These are phyloP conservation scores for Eonycteris spelaea DNA, from an alignment of 2,113 vertebrate species.

Conservation along the genomic window DNA sequence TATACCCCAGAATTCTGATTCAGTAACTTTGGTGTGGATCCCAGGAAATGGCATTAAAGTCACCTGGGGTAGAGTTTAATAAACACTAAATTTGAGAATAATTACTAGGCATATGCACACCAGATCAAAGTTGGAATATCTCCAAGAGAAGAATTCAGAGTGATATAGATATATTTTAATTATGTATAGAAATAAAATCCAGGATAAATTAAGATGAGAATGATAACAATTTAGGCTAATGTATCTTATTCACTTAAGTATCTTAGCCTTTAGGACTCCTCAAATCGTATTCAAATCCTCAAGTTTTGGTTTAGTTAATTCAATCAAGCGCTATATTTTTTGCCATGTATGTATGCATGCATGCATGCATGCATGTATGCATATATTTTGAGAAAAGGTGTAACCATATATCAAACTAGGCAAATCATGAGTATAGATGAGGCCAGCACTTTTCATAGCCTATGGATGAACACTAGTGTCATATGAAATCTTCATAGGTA, in stretches of 20 bases:
- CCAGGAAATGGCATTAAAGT: neutral
- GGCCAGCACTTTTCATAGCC: neutral
- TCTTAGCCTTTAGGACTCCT: neutral
- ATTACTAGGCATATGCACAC: neutral
- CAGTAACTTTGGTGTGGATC: neutral
- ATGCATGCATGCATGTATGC: neutral
- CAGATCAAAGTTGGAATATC: neutral
- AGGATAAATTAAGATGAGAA: neutral
- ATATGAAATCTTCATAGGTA: neutral
- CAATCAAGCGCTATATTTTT: neutral
- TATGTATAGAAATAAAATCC: neutral
- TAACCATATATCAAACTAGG: neutral
- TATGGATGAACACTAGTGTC: neutral
- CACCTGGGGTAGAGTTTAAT: neutral
- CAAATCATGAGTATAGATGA: constrained; percentile 17
- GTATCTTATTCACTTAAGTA: neutral
- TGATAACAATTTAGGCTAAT: neutral
- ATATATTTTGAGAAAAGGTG: neutral
- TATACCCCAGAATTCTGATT: neutral
- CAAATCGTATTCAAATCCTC: neutral
- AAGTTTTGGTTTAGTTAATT: constrained; percentile 20
- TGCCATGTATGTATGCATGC: neutral
- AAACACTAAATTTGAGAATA: neutral
- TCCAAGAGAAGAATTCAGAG: neutral
- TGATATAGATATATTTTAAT: neutral